Conservation (phyloP, 2,797 vertebrate genomes). For the Eulemur albifrons region DNA sequence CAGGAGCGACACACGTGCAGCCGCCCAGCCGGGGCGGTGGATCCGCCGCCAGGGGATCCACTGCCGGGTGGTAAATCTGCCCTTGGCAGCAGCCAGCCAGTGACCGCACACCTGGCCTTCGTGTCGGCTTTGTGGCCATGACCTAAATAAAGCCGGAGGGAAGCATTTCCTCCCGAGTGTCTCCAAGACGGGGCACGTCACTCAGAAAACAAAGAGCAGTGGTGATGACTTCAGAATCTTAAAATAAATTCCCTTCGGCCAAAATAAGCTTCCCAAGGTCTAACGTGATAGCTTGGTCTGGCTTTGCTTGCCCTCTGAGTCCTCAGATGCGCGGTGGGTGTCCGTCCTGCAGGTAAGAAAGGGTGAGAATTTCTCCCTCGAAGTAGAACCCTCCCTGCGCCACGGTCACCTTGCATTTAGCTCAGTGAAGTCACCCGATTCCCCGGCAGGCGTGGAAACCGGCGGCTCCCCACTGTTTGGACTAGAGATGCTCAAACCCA, state of each 20-base stretch:
- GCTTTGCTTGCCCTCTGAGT: background rate
- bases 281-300: accelerated
- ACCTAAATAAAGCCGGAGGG: background rate
- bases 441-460: background rate
- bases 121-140: background rate
- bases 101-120: slow-evolving; percentile 24
- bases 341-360: too few relatives aligned
- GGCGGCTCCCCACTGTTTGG: background rate
- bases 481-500: background rate
- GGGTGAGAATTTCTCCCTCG: accelerated
- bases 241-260: background rate
- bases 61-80: background rate
- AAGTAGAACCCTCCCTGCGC: accelerated
- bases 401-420: accelerated
- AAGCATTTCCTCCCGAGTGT: background rate
- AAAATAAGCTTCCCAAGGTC: background rate
- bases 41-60: accelerated
- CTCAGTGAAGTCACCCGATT: background rate
- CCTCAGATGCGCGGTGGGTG: accelerated
- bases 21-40: accelerated
- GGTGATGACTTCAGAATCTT: slow-evolving; percentile 4
- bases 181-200: background rate
- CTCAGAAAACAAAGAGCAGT: background rate
- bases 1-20: accelerated
- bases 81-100: background rate